A percentile compares a stretch with the other conserved stretches of the same genome.
These are phyloP conservation scores for Myotis vivesi DNA, from an alignment of 2,797 vertebrate species.

Conservation along the genomic window DNA sequence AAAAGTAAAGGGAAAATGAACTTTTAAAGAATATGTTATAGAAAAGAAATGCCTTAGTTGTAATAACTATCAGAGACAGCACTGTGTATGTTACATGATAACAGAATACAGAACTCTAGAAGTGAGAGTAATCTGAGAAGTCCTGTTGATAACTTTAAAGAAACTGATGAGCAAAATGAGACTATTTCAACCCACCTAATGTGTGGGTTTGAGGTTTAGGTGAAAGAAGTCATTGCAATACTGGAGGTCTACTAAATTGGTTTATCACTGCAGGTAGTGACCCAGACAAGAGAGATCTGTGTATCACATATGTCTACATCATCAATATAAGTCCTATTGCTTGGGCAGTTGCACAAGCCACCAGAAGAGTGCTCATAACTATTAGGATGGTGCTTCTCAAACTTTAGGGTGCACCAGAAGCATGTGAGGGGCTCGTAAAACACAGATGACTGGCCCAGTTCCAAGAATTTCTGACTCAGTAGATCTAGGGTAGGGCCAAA, in stretches of 20 bases:
- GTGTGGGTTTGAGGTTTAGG: not conserved
- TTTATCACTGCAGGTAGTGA: not conserved
- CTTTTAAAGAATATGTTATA: not conserved
- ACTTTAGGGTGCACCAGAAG: not conserved
- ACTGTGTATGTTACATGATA: not conserved
- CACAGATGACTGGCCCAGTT: not conserved
- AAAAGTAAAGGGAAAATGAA: not conserved
- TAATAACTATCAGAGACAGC: not conserved
- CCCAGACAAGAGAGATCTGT: not conserved
- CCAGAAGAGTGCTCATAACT: not conserved
- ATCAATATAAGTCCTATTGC: not conserved
- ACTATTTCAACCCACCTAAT: not conserved
- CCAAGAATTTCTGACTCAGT: conserved; percentile 41
- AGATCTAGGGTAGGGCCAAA: conserved; percentile 2
- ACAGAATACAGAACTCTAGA: not conserved
- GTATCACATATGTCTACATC: not conserved
- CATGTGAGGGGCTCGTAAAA: not conserved
- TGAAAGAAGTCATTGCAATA: not conserved
- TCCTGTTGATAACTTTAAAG: not conserved
- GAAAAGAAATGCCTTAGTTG: not conserved
- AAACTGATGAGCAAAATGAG: not conserved
- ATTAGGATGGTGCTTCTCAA: not conserved
- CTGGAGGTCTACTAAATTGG: not conserved
- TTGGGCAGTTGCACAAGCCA: not conserved
- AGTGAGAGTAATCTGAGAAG: not conserved